phyloP scores from a whole-genome alignment of 2,113 vertebrate species.

The Proteles cristata region DNA sequence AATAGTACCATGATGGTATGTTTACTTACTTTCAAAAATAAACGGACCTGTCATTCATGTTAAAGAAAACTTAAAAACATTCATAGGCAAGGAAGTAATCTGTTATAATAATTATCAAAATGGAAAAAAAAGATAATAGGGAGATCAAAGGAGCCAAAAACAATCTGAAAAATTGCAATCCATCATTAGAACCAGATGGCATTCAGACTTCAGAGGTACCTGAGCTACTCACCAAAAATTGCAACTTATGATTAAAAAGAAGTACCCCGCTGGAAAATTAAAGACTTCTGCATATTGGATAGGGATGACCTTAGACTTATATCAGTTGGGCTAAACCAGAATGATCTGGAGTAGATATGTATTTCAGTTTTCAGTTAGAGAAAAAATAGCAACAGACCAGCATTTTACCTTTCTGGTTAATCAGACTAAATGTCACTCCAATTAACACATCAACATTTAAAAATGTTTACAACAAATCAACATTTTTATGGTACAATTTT shows the following conservation, averaged over 20 bases:
- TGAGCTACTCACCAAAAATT: neutral
- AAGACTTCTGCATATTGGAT: neutral
- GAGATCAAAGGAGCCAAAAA: conserved; percentile 9
- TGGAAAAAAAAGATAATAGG: neutral
- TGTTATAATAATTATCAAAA: neutral
- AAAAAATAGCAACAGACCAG: neutral
- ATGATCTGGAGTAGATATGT: neutral
- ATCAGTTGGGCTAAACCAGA: neutral
- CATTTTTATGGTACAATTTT: neutral
- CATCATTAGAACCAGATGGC: neutral
- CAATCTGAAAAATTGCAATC: conserved; percentile 58
- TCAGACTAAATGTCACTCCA: neutral
- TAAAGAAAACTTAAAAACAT: neutral
- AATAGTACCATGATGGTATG: neutral
- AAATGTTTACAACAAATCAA: neutral
- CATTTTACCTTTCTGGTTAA: neutral
- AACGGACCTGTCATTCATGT: neutral
- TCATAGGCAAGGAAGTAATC: neutral
- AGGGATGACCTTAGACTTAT: neutral
- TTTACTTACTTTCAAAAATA: neutral
- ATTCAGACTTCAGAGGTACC: conserved; percentile 37
- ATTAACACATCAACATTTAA: neutral
- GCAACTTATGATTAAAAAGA: conserved; percentile 37
- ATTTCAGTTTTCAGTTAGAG: neutral
- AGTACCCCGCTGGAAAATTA: neutral